Conservation (phyloP, 2,888 invertebrate genomes). For the Ormyrus labotus region DNA sequence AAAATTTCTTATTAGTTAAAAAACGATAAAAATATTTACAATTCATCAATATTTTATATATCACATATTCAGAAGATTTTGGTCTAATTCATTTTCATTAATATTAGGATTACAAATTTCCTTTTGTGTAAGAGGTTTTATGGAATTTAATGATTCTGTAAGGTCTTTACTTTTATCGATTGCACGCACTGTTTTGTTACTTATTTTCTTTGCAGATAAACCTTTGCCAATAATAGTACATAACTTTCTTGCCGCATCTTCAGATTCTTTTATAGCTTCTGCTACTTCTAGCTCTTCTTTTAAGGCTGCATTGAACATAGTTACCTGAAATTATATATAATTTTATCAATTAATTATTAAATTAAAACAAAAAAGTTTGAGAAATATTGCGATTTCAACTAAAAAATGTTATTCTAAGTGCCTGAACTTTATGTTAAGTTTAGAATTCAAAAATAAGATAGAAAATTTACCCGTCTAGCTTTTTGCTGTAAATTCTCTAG, state of each 20-base stretch:
- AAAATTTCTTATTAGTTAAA: conserved; percentile 18
- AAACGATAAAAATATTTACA: conserved; percentile 9
- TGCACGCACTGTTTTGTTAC: conserved; percentile 32
- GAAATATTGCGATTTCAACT: not conserved
- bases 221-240: conserved; percentile 43
- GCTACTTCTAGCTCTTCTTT: conserved; percentile 63
- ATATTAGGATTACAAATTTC: conserved; percentile 55
- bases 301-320: conserved; percentile 62
- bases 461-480: conserved; percentile 58
- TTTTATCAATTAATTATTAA: conserved; percentile 8
- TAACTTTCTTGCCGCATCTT: conserved; percentile 56
- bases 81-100: conserved; percentile 43
- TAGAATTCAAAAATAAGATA: not conserved
- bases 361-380: conserved; percentile 2
- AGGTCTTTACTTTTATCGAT: conserved; percentile 51
- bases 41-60: not conserved
- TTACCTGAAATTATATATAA: conserved; percentile 58
- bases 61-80: conserved; percentile 30
- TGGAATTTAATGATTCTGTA: conserved; percentile 43
- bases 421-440: not conserved
- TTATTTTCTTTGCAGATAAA: conserved; percentile 45
- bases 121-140: conserved; percentile 40
- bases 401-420: not conserved
- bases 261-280: conserved; percentile 58
- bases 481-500: conserved; percentile 57